Conservation (phyloP, 1,140 invertebrate genomes). For the Zaprionus vittiger region DNA sequence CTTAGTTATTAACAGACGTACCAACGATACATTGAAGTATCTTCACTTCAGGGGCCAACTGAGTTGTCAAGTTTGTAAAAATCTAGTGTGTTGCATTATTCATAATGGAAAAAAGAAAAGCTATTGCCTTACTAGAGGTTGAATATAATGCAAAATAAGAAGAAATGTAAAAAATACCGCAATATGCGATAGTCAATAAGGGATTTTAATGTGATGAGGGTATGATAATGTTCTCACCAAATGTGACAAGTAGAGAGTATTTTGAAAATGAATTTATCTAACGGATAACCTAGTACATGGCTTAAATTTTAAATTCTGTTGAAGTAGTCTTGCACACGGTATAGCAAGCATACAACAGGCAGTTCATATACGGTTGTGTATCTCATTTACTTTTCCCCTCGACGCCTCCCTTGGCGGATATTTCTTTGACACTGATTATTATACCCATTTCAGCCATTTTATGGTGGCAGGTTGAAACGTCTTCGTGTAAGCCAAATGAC, state of each 20-base stretch:
- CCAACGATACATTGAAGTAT: not conserved
- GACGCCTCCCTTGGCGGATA: not conserved
- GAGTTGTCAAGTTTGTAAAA: constrained; percentile 1
- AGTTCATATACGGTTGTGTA: not conserved
- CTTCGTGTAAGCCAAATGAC: constrained; percentile 44
- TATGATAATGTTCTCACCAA: not conserved
- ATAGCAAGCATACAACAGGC: not conserved
- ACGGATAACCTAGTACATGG: too few species aligned
- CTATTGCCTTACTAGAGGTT: not conserved
- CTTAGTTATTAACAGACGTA: not conserved
- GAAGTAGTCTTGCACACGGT: too few species aligned
- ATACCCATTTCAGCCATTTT: not conserved
- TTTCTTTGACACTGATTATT: not conserved
- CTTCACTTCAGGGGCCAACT: not conserved
- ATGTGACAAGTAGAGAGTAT: not conserved
- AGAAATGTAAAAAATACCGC: not conserved
- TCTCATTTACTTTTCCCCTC: not conserved
- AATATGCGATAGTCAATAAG: not conserved
- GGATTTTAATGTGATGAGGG: not conserved
- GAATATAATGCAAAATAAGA: not conserved
- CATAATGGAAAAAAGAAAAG: constrained; percentile 14
- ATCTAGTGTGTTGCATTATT: constrained; percentile 39
- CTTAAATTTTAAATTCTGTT: too few species aligned
- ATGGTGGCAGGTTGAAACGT: not conserved
- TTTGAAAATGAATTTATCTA: not conserved